Percentiles rank a stretch among this genome's conserved stretches.
phyloP scores from a whole-genome alignment of 2,888 invertebrate genomes.

The Andrena marginata region DNA sequence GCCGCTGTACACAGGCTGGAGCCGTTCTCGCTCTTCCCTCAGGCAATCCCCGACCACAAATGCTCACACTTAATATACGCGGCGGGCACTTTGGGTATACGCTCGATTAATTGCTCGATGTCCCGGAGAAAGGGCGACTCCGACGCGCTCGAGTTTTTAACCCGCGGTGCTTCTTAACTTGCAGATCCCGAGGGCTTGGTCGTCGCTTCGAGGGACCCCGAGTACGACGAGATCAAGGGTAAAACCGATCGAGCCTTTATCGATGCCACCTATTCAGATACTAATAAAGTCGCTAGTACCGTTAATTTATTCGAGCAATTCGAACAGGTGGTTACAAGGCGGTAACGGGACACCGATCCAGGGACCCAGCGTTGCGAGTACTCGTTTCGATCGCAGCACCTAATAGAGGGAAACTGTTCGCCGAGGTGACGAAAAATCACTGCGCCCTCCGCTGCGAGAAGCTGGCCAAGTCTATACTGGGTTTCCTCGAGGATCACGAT shows the following conservation, averaged over 20 bases:
- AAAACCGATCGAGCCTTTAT: slow-evolving; percentile 50
- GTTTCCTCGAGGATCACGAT: slow-evolving; percentile 88
- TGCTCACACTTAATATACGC: slow-evolving; percentile 92
- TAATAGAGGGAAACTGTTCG: slow-evolving; percentile 35
- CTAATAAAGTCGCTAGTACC: slow-evolving; percentile 11
- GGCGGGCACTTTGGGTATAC: slow-evolving; percentile 87
- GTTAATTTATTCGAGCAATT: slow-evolving; percentile 45
- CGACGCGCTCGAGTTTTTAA: too few relatives aligned
- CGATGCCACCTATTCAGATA: neutral
- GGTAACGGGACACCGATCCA: slow-evolving; percentile 89
- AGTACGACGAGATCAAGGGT: slow-evolving; percentile 91
- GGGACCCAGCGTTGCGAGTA: slow-evolving; percentile 89
- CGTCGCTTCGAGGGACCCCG: slow-evolving; percentile 89
- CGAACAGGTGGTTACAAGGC: slow-evolving; percentile 90
- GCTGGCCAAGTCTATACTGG: slow-evolving; percentile 89
- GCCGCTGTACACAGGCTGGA: slow-evolving; percentile 89
- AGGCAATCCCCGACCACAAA: slow-evolving; percentile 88
- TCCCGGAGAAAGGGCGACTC: neutral
- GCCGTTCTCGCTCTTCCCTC: slow-evolving; percentile 89
- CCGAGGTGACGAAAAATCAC: slow-evolving; percentile 21
- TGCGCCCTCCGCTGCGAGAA: slow-evolving; percentile 82
- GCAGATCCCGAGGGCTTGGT: slow-evolving; percentile 88
- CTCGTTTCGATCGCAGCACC: slow-evolving; percentile 88
- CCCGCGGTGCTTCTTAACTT: neutral
- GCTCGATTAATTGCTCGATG: neutral